Evolutionary conservation across 2,888 invertebrate genomes (phyloP).

Genomic region (Monoplex corrugatus): DNA sequence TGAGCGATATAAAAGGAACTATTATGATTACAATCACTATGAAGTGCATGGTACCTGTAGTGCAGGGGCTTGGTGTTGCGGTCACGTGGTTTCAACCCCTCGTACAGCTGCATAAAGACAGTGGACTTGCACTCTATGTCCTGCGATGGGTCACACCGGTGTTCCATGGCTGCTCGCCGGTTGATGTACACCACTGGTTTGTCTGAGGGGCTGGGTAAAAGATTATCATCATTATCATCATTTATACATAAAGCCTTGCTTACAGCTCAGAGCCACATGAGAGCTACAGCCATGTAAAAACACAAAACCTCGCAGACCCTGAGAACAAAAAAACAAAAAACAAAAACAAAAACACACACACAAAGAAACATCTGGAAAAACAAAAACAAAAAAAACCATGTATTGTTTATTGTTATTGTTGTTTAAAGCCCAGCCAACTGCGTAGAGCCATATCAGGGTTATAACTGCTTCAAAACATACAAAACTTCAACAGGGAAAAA

Average conservation of each 20-base stretch:
- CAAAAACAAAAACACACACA: no score
- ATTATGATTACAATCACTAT: no score
- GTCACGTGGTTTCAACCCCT: slow-evolving; percentile 79
- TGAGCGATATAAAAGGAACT: no score
- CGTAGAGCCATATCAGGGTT: no score
- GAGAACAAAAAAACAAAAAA: no score
- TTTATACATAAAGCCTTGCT: background rate
- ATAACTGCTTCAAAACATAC: no score
- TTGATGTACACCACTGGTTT: slow-evolving; percentile 78
- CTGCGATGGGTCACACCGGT: slow-evolving; percentile 73
- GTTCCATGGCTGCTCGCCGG: slow-evolving; percentile 78
- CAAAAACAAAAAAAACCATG: background rate
- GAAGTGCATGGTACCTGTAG: slow-evolving; percentile 79
- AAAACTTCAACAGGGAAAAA: no score
- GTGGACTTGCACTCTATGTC: slow-evolving; percentile 78
- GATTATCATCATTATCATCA: background rate
- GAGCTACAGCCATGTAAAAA: background rate
- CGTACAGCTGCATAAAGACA: slow-evolving; percentile 80
- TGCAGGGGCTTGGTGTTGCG: slow-evolving; percentile 74
- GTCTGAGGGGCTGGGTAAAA: slow-evolving; percentile 65
- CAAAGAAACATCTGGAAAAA: background rate
- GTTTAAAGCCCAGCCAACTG: no score
- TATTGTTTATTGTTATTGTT: no score
- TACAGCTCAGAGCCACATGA: background rate
- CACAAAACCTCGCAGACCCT: no score